Evolutionary conservation across 2,797 vertebrate species (phyloP), one percentile per base, ranked within the genome.

Genomic region (Jordanella pulchra): DNA sequence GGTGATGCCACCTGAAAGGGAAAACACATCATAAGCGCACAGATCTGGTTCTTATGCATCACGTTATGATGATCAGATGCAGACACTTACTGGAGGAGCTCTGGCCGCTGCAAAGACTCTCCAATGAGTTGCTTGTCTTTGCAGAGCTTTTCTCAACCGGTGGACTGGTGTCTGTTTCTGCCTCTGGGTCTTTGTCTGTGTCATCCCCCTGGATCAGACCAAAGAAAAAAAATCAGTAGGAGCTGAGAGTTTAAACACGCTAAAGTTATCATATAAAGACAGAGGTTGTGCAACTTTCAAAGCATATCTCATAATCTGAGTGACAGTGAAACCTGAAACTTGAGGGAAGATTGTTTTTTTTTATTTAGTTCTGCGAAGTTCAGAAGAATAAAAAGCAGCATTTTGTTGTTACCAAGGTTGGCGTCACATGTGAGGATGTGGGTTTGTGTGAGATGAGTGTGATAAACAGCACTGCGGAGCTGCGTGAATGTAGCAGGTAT

Each of bases 81-180:
- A 44, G 69, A 51, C 65, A 88, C 96, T 96, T 94, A 99, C 98
- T 97, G 64, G 96, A 97, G 71, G 95, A 96, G 86, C 96, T 98
- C 87, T 93, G 95, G 67, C 95, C 95, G 51, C 96, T 96, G 67
- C 95, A 96, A 27, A 98, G 95, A 89, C 97, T 98, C 80, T 99
- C 97, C 86, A 97, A 88, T 14, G 97, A 98, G 87, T 96, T 97
- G 51, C 94, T 95, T 78, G 92, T 76, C 85, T 93, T 94, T 55
- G 95, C 86, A 15, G 91, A 83, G 58, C 50, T 77, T 78, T 95
- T 96, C 83, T 96, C 95, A 14, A 83, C 82, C 25, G 87, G 76
- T 65, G 67, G 63, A 65, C 83, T 85, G 71, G 87, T 91, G 42
- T 94, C 89, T 25, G 94, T 89, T 71, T 97, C 96, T 69, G 82